A percentile compares a stretch with the other conserved stretches of the same genome.
phyloP scores from a whole-genome alignment of 2,888 invertebrate genomes.

The Candidula unifasciata region DNA sequence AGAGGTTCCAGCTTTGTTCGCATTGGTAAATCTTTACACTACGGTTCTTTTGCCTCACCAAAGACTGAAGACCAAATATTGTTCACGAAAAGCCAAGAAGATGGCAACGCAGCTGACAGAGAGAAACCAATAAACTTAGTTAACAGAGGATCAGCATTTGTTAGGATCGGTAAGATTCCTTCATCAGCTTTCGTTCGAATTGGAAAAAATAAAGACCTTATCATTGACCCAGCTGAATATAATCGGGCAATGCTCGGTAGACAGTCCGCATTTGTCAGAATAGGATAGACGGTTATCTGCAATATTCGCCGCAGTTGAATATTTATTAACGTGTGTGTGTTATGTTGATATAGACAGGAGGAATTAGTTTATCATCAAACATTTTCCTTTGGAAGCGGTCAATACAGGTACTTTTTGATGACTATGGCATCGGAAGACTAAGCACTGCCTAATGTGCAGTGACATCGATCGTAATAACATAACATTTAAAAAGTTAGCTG shows the following conservation, averaged over 20 bases:
- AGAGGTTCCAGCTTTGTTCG: slow-evolving; percentile 45
- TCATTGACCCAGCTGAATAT: background rate
- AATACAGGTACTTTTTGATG: no score
- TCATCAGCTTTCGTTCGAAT: slow-evolving; percentile 57
- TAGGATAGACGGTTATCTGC: background rate
- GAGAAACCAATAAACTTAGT: slow-evolving; percentile 2
- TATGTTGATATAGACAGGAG: no score
- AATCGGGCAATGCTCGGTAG: background rate
- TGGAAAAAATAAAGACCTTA: slow-evolving; percentile 36
- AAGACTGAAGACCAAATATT: background rate
- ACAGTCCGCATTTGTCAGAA: background rate
- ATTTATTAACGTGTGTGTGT: no score
- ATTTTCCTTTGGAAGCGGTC: no score
- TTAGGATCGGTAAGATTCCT: slow-evolving; percentile 60
- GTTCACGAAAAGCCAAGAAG: background rate
- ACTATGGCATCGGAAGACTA: no score
- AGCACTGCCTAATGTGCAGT: no score
- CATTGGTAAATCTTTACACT: slow-evolving; percentile 48
- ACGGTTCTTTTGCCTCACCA: background rate
- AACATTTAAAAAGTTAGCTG: no score
- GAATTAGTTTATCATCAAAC: no score
- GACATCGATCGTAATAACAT: no score
- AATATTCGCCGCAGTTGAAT: background rate
- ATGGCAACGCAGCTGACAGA: background rate
- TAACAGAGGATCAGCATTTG: slow-evolving; percentile 53